Conservation (phyloP, 2,113 vertebrate species). For the Formicarius rufipectus region DNA sequence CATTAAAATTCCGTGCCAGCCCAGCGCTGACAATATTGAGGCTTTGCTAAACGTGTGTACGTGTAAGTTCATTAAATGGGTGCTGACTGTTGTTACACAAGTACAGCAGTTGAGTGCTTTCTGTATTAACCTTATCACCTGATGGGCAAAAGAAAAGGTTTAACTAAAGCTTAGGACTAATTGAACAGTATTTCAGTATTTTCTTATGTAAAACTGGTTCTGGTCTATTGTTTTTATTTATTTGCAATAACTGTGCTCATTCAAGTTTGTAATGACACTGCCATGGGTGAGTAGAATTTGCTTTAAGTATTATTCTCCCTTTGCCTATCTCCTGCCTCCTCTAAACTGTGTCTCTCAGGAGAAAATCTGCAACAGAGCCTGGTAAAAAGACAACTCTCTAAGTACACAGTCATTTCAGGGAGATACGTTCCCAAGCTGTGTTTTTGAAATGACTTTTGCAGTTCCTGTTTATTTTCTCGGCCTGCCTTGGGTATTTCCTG, state of each 20-base stretch:
- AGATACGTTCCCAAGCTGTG: not conserved
- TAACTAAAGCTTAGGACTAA: conserved; percentile 74
- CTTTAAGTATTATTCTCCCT: conserved; percentile 78
- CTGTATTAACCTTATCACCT: conserved; percentile 76
- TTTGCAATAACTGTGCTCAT: conserved; percentile 82
- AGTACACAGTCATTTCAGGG: conserved; percentile 54
- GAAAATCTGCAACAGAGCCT: conserved; percentile 67
- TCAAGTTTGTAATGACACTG: conserved; percentile 83
- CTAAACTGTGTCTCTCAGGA: conserved; percentile 74
- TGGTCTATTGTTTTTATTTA: conserved; percentile 86
- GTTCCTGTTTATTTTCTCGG: conserved; percentile 71
- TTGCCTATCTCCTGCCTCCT: conserved; percentile 64
- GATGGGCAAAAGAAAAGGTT: conserved; percentile 72
- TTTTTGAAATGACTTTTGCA: conserved; percentile 59
- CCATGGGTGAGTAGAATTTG: conserved; percentile 81
- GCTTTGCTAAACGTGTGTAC: conserved; percentile 61
- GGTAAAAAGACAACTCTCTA: conserved; percentile 62
- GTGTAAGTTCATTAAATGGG: conserved; percentile 42
- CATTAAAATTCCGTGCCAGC: conserved; percentile 54
- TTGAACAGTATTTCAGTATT: conserved; percentile 76
- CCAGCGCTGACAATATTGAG: not conserved
- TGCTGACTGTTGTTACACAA: conserved; percentile 50
- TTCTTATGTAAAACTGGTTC: conserved; percentile 82
- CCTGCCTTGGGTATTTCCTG: conserved; percentile 36
- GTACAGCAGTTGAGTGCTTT: conserved; percentile 67